Evolutionary conservation across 1,140 invertebrate species (phyloP).

Genomic region (Drosophila azteca): DNA sequence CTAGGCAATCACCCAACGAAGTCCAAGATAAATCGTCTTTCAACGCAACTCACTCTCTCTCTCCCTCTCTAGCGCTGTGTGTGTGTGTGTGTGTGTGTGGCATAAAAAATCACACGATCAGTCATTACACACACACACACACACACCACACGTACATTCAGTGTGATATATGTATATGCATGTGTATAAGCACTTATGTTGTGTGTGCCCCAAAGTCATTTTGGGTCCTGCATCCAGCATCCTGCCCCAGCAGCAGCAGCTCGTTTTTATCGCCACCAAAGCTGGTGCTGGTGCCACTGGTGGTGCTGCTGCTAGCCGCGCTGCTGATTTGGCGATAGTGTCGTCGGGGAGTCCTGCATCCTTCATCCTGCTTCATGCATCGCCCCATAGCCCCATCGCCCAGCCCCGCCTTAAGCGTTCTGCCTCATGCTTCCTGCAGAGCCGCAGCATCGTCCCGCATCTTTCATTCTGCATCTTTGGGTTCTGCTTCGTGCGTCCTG

Average conservation of each 20-base stretch:
- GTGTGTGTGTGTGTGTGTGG: slow-evolving; percentile 31
- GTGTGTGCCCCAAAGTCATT: slow-evolving; percentile 66
- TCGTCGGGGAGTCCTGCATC: slow-evolving; percentile 52
- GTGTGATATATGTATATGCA: slow-evolving; percentile 52
- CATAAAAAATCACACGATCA: slow-evolving; percentile 83
- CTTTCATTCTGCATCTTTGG: slow-evolving; percentile 18
- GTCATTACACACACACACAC: slow-evolving; percentile 71
- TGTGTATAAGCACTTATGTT: slow-evolving; percentile 59
- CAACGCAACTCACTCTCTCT: slow-evolving; percentile 49
- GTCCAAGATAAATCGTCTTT: slow-evolving; percentile 82
- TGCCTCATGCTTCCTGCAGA: slow-evolving; percentile 3
- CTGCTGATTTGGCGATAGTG: slow-evolving; percentile 79
- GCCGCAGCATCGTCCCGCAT: slow-evolving; percentile 13
- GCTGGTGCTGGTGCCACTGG: too few species aligned
- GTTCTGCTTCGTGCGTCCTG: slow-evolving; percentile 3
- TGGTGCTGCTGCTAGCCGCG: slow-evolving; percentile 53
- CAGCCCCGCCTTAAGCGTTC: not conserved
- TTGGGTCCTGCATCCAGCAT: slow-evolving; percentile 43
- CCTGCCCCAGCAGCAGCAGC: not conserved
- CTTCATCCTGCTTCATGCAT: not conserved
- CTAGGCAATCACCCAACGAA: slow-evolving; percentile 59
- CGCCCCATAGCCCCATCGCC: not conserved
- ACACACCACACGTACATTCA: slow-evolving; percentile 19
- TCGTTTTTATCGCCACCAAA: slow-evolving; percentile 64
- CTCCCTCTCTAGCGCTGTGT: slow-evolving; percentile 3